Evolutionary conservation across 2,888 invertebrate species (phyloP).

Genomic region (Chalcis sispes): DNA sequence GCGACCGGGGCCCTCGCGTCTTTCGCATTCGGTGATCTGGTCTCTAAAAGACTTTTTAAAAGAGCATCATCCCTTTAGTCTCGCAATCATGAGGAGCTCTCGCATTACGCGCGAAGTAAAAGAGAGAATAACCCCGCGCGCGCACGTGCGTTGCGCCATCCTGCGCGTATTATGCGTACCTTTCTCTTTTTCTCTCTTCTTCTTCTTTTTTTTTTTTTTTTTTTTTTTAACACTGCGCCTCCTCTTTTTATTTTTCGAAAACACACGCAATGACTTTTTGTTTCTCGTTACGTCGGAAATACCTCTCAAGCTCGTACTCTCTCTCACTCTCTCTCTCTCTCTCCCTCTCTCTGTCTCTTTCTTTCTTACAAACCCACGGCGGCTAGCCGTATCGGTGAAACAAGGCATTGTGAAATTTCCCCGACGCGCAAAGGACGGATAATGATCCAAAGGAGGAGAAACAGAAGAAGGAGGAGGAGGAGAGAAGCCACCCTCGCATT

Average conservation of each 20-base stretch:
- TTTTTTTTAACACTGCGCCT: constrained; percentile 23
- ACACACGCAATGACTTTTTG: constrained; percentile 52
- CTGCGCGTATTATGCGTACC: constrained; percentile 3
- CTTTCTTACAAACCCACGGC: not conserved
- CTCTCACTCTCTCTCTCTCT: not conserved
- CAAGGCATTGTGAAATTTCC: constrained; percentile 44
- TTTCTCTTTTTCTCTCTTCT: no score
- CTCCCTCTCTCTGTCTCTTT: not conserved
- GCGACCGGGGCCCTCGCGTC: not conserved
- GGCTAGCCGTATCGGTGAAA: constrained; percentile 22
- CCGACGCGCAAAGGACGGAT: constrained; percentile 30
- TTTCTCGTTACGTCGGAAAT: constrained; percentile 49
- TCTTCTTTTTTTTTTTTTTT: constrained; percentile 52
- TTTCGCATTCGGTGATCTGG: no score
- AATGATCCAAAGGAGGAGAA: constrained; percentile 45
- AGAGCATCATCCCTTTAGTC: constrained; percentile 51
- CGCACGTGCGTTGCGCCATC: not conserved
- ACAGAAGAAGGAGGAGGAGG: not conserved
- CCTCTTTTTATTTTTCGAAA: not conserved
- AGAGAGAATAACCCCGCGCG: not conserved
- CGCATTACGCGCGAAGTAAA: constrained; percentile 38
- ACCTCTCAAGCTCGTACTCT: constrained; percentile 24
- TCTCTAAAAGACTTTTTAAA: constrained; percentile 43
- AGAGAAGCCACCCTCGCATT: not conserved
- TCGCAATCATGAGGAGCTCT: constrained; percentile 44